Conservation (phyloP, 2,797 vertebrate species). For the Aphelocoma californica region DNA sequence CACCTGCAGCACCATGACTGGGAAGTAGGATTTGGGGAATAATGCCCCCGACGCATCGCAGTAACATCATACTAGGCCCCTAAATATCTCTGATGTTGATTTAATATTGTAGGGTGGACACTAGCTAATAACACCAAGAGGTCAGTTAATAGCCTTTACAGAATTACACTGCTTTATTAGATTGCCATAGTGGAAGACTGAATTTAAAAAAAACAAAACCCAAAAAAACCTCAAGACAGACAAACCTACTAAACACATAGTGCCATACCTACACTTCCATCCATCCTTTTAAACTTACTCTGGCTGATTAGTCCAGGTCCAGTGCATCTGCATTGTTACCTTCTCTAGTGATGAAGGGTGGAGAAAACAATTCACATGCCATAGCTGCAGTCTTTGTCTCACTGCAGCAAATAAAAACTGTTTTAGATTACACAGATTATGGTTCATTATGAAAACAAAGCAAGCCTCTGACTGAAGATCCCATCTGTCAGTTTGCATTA, state of each 20-base stretch:
- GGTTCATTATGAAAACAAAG: slow-evolving; percentile 54
- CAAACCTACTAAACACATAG: background rate
- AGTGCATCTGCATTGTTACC: background rate
- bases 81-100: background rate
- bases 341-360: rapidly evolving
- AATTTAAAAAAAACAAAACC: background rate
- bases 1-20: background rate
- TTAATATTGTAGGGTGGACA: background rate
- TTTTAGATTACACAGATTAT: slow-evolving; percentile 37
- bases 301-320: background rate
- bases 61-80: background rate
- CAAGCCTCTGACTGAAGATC: slow-evolving; percentile 20
- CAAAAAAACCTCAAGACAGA: rapidly evolving
- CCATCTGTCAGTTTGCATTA: slow-evolving; percentile 45
- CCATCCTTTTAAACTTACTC: background rate
- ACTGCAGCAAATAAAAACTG: slow-evolving; percentile 38
- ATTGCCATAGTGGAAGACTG: background rate
- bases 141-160: background rate
- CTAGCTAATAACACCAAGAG: background rate
- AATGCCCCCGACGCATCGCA: background rate
- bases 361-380: background rate
- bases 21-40: background rate
- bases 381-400: background rate
- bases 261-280: background rate
- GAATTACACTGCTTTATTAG: background rate